phyloP scores from a whole-genome alignment of 2,113 vertebrate genomes.

The Hippocampus guttulatus region DNA sequence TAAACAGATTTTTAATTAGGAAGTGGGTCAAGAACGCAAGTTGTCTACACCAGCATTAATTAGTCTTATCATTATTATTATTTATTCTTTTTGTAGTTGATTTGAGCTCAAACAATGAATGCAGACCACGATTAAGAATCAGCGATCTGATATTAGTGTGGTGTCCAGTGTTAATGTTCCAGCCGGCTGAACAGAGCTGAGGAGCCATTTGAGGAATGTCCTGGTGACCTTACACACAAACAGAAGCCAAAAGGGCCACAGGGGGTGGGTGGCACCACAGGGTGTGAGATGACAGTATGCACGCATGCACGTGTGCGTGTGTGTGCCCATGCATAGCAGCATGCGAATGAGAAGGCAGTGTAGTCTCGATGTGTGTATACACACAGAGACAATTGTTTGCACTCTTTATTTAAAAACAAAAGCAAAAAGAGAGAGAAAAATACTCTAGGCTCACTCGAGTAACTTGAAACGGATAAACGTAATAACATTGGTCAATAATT shows the following conservation, averaged over 20 bases:
- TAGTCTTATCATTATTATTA: no score
- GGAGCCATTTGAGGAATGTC: conserved; percentile 71
- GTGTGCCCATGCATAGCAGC: conserved; percentile 34
- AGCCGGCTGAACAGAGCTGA: conserved; percentile 64
- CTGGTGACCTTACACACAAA: conserved; percentile 72
- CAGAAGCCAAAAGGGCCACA: conserved; percentile 74
- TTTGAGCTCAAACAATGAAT: neutral
- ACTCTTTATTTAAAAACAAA: neutral
- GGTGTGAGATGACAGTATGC: conserved; percentile 33
- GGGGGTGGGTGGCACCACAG: conserved; percentile 62
- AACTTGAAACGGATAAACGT: no score
- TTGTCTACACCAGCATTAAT: no score
- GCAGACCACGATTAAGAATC: neutral
- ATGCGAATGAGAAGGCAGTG: conserved; percentile 6
- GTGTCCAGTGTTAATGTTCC: conserved; percentile 52
- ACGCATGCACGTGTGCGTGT: conserved; percentile 35
- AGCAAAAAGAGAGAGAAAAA: neutral
- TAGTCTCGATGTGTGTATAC: conserved; percentile 17
- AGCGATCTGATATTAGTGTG: neutral
- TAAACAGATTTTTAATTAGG: no score
- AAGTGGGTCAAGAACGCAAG: no score
- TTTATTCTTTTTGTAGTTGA: neutral
- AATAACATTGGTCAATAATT: no score
- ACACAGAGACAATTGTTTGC: no score
- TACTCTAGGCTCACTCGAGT: no score